Conservation (phyloP, 2,888 invertebrate genomes). For the Apotomis betuletana region DNA sequence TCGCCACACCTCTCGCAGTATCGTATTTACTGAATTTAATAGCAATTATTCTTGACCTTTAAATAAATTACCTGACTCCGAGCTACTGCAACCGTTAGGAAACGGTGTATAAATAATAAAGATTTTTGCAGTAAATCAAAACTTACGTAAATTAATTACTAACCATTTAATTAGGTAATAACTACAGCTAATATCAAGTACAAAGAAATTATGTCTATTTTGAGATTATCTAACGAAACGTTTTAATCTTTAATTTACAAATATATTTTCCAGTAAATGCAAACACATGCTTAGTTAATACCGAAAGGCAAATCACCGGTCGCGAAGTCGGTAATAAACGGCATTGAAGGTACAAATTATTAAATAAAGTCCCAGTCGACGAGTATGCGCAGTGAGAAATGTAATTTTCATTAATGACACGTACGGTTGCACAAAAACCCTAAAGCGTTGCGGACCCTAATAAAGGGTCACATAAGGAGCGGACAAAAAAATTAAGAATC, state of each 20-base stretch:
- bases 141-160: not conserved
- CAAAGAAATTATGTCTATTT: not conserved
- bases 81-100: constrained; percentile 31
- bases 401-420: constrained; percentile 73
- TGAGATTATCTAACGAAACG: constrained; percentile 4
- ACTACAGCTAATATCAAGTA: not conserved
- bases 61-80: constrained; percentile 33
- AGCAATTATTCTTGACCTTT: constrained; percentile 34
- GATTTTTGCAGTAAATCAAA: constrained; percentile 26
- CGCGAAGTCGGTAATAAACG: constrained; percentile 23
- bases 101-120: constrained; percentile 29
- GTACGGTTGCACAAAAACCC: constrained; percentile 77
- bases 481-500: constrained; percentile 81
- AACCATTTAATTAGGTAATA: constrained; percentile 18
- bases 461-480: constrained; percentile 76
- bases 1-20: constrained; percentile 25
- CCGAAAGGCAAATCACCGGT: constrained; percentile 24
- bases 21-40: constrained; percentile 33
- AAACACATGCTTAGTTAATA: constrained; percentile 14
- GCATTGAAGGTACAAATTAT: constrained; percentile 34
- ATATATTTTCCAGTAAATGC: not conserved
- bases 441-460: constrained; percentile 76
- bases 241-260: not conserved
- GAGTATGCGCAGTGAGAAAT: constrained; percentile 52
- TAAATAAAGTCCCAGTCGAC: constrained; percentile 35